phyloP scores from a whole-genome alignment of 2,113 vertebrate species.

The Turnix velox region DNA sequence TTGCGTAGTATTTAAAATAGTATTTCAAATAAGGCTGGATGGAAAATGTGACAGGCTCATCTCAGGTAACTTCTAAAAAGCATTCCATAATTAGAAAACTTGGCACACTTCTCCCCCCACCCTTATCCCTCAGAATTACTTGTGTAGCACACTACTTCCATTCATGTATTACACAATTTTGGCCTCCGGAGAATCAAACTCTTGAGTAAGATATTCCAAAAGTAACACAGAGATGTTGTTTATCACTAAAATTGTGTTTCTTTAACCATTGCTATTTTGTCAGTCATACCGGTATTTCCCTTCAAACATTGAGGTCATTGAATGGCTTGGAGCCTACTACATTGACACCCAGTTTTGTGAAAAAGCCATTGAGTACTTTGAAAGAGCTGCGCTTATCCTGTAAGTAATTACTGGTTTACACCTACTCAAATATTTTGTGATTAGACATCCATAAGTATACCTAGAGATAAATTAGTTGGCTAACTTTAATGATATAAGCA shows the following conservation, averaged over 20 bases:
- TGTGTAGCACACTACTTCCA: conserved; percentile 32
- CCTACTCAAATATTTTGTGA: conserved; percentile 3
- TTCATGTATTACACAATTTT: conserved; percentile 54
- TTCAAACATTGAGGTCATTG: conserved; percentile 93
- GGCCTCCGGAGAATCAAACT: conserved; percentile 49
- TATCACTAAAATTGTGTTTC: conserved; percentile 52
- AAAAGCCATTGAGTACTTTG: conserved; percentile 98
- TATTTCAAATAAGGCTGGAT: background rate
- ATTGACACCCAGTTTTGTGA: conserved; percentile 96
- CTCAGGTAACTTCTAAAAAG: conserved; percentile 36
- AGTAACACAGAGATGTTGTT: conserved; percentile 38
- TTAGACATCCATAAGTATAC: background rate
- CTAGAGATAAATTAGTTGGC: background rate
- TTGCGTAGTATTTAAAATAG: background rate
- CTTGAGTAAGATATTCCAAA: conserved; percentile 53
- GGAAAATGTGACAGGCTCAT: conserved; percentile 34
- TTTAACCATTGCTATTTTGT: conserved; percentile 40
- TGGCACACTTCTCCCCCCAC: background rate
- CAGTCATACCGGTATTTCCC: conserved; percentile 95
- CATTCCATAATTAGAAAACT: conserved; percentile 54
- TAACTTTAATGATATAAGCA: background rate
- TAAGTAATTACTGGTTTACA: conserved; percentile 75
- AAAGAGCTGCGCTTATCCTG: conserved; percentile 96
- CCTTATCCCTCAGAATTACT: background rate
- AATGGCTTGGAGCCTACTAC: conserved; percentile 96